Conservation (phyloP, 2,113 vertebrate genomes). For the Mastomys coucha region DNA sequence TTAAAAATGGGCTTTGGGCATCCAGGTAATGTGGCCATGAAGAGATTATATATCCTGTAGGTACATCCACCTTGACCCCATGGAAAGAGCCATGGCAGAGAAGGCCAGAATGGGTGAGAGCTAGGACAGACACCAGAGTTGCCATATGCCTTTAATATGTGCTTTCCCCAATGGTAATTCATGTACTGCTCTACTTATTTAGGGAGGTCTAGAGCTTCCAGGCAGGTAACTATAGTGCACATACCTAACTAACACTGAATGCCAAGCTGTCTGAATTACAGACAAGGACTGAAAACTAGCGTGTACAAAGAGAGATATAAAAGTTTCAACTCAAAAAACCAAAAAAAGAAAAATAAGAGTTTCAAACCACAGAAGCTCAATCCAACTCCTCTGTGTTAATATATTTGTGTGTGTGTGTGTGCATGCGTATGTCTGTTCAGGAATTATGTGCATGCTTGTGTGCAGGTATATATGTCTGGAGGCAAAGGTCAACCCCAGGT, state of each 20-base stretch:
- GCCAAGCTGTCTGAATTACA: background rate
- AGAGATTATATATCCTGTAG: background rate
- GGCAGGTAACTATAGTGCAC: background rate
- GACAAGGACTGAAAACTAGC: background rate
- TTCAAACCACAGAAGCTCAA: background rate
- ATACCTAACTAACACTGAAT: background rate
- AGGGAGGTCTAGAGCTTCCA: background rate
- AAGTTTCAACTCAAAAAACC: too few species aligned
- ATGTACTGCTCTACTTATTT: background rate
- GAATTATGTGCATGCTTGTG: background rate
- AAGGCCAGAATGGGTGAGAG: too few species aligned
- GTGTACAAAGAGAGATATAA: background rate
- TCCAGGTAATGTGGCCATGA: background rate
- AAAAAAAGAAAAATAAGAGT: background rate
- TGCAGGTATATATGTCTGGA: background rate
- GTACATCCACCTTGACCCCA: rapidly evolving
- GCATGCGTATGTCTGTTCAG: background rate
- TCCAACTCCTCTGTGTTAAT: background rate
- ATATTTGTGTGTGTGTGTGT: background rate
- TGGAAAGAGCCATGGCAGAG: background rate
- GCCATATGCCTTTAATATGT: rapidly evolving
- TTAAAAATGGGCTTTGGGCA: background rate
- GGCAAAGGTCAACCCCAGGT: background rate
- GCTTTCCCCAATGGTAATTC: too few species aligned
- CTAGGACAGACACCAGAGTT: background rate